Evolutionary conservation across 1,140 invertebrate species (phyloP).

Genomic region (Pectinophora gossypiella): DNA sequence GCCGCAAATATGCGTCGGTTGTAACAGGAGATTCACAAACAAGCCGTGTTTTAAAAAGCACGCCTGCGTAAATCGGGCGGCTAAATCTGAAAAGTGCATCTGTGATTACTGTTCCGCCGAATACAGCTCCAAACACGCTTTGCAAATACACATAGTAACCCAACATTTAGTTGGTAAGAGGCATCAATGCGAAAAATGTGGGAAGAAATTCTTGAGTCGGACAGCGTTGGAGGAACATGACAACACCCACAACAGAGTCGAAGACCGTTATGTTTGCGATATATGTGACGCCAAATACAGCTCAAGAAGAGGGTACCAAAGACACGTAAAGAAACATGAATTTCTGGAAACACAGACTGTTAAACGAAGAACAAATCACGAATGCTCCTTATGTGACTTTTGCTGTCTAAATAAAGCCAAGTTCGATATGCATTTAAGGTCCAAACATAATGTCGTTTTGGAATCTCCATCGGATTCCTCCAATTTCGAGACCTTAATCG

Average conservation of each 20-base stretch:
- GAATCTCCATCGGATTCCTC: too few species aligned
- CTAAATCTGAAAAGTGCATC: slow-evolving; percentile 13
- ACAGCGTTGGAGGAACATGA: slow-evolving; percentile 17
- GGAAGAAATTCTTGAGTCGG: slow-evolving; percentile 22
- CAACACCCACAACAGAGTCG: slow-evolving; percentile 26
- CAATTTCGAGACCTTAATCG: too few species aligned
- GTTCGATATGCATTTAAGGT: too few species aligned
- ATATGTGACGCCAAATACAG: slow-evolving; percentile 25
- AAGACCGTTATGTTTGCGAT: slow-evolving; percentile 24
- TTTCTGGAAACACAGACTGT: too few species aligned
- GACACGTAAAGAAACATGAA: slow-evolving; percentile 20
- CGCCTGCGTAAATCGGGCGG: slow-evolving; percentile 4
- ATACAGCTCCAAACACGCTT: slow-evolving; percentile 17
- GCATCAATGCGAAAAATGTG: slow-evolving; percentile 31
- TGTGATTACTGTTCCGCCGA: slow-evolving; percentile 30
- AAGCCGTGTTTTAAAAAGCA: slow-evolving; percentile 21
- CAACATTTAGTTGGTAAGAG: slow-evolving; percentile 12
- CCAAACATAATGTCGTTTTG: too few species aligned
- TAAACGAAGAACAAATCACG: too few species aligned
- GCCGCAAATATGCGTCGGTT: slow-evolving; percentile 11
- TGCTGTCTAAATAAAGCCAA: too few species aligned
- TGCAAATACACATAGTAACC: slow-evolving; percentile 23
- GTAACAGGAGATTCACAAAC: slow-evolving; percentile 21
- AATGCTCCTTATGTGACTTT: too few species aligned
- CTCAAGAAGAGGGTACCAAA: slow-evolving; percentile 25